A percentile compares a stretch with the other conserved stretches of the same genome.
Evolutionary conservation across 64 coral and sea anemone species (phyloP).

Genomic region (Catalaphyllia jardinei): DNA sequence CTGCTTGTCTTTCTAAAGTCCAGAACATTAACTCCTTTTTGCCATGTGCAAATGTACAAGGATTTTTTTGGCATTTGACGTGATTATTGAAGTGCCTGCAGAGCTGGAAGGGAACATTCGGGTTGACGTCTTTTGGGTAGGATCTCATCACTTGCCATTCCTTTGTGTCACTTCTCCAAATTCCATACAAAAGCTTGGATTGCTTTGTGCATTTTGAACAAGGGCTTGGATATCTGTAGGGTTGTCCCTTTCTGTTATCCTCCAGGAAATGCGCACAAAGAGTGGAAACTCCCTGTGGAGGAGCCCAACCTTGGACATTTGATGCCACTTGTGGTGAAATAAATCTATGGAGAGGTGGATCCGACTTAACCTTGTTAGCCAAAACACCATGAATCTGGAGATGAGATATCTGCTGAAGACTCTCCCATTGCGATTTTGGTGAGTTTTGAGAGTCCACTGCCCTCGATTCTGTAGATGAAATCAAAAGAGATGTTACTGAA

Average conservation of each 20-base stretch:
- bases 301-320: neutral
- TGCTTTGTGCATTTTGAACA: neutral
- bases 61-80: neutral
- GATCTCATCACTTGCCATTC: slow-evolving; percentile 26
- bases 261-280: slow-evolving; percentile 1
- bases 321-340: neutral
- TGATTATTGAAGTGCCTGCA: neutral
- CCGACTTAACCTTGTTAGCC: neutral
- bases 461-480: neutral
- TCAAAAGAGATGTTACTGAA: neutral
- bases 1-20: neutral
- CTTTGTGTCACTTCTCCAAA: neutral
- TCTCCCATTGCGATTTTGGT: neutral
- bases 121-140: neutral
- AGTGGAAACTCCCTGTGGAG: neutral
- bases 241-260: neutral
- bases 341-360: no score
- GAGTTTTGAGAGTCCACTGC: neutral
- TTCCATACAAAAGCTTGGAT: neutral
- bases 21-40: neutral
- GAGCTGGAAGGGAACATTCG: neutral
- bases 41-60: slow-evolving; percentile 24
- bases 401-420: slow-evolving; percentile 1
- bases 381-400: neutral
- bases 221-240: neutral